Evolutionary conservation across 1,140 invertebrate species (phyloP).

Genomic region (Drosophila rufa): DNA sequence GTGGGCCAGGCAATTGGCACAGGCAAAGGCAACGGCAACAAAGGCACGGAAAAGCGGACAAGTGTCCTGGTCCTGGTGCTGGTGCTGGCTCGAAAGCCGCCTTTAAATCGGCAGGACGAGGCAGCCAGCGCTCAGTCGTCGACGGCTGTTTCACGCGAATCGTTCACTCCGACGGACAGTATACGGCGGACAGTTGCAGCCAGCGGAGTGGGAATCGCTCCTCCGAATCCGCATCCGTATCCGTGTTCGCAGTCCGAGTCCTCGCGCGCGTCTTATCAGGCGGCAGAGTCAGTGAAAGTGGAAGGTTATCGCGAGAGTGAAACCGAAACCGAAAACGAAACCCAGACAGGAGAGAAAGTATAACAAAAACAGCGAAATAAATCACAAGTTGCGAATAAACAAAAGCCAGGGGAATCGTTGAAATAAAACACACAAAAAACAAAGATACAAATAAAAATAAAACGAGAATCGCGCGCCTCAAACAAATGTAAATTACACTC

Average conservation of each 20-base stretch:
- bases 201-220: constrained; percentile 37
- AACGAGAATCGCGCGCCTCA: constrained; percentile 33
- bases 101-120: constrained; percentile 56
- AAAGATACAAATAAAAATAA: constrained; percentile 53
- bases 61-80: constrained; percentile 59
- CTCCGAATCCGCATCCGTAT: constrained; percentile 10
- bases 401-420: constrained; percentile 38
- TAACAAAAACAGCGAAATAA: constrained; percentile 71
- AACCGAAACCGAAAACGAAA: constrained; percentile 25
- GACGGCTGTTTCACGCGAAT: constrained; percentile 70
- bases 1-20: constrained; percentile 61
- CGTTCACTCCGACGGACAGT: constrained; percentile 50
- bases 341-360: constrained; percentile 59
- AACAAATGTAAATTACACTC: constrained; percentile 53
- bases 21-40: constrained; percentile 29
- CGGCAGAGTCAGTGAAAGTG: constrained; percentile 50
- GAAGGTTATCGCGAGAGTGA: constrained; percentile 38
- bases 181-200: constrained; percentile 6
- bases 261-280: constrained; percentile 71
- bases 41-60: constrained; percentile 53
- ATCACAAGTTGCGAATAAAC: constrained; percentile 69
- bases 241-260: constrained; percentile 6
- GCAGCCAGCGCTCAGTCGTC: constrained; percentile 67
- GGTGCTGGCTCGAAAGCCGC: constrained; percentile 22
- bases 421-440: constrained; percentile 31